phyloP scores from a whole-genome alignment of 1,140 invertebrate species.

The Drosophila biarmipes region DNA sequence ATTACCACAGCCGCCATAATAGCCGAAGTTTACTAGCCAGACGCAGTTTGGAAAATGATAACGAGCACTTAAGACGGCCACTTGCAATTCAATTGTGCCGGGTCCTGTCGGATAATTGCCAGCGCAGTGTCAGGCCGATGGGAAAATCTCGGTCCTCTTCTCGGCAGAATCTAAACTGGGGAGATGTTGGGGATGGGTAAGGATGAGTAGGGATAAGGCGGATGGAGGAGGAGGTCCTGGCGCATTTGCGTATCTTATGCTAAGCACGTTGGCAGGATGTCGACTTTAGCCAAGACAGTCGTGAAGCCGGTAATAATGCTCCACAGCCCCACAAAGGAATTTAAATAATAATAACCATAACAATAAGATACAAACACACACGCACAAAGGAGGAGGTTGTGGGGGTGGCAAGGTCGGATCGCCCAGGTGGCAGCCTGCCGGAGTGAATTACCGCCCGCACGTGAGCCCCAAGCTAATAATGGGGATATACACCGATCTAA shows the following conservation, averaged over 20 bases:
- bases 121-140: constrained; percentile 31
- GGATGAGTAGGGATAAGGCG: not conserved
- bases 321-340: constrained; percentile 58
- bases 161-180: constrained; percentile 12
- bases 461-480: constrained; percentile 38
- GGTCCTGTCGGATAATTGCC: constrained; percentile 37
- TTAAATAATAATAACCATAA: constrained; percentile 64
- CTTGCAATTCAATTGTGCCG: constrained; percentile 68
- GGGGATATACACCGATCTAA: constrained; percentile 30
- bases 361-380: constrained; percentile 42
- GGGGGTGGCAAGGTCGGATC: constrained; percentile 3
- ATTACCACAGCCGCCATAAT: constrained; percentile 42
- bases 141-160: constrained; percentile 28
- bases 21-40: constrained; percentile 34
- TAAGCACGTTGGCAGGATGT: constrained; percentile 62
- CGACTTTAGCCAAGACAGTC: constrained; percentile 46
- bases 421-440: constrained; percentile 31
- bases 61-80: constrained; percentile 55
- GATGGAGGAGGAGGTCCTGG: not conserved
- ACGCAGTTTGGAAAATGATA: constrained; percentile 57
- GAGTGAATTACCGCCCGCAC: constrained; percentile 40
- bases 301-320: constrained; percentile 45
- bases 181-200: not conserved
- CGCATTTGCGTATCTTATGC: constrained; percentile 68
- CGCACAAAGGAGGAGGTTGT: not conserved